phyloP scores from a whole-genome alignment of 2,888 invertebrate genomes.

The Ecdyonurus torrentis region DNA sequence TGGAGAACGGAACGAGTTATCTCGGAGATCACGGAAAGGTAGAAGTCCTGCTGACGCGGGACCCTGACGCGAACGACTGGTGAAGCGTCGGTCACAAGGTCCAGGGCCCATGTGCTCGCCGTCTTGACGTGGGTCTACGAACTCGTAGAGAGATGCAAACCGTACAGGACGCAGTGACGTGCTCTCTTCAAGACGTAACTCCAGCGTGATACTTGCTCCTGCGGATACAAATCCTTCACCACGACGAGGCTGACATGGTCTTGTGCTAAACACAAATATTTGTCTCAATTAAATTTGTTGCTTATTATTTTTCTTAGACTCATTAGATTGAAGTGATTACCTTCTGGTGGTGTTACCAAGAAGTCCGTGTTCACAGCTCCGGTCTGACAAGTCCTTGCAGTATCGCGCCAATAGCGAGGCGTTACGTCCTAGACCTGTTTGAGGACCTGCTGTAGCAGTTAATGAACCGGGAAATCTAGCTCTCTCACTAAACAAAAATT shows the following conservation, averaged over 20 bases:
- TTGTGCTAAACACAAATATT: constrained; percentile 31
- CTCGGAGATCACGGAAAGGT: constrained; percentile 9
- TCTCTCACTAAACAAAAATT: constrained; percentile 15
- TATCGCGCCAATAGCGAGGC: constrained; percentile 64
- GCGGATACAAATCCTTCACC: constrained; percentile 69
- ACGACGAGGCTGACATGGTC: constrained; percentile 54
- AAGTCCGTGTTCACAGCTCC: constrained; percentile 68
- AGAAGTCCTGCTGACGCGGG: constrained; percentile 39
- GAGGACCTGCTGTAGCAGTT: constrained; percentile 33
- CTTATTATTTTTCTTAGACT: no score
- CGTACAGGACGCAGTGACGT: constrained; percentile 67
- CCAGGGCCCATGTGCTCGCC: constrained; percentile 61
- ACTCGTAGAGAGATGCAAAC: constrained; percentile 74
- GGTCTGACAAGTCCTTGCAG: constrained; percentile 64
- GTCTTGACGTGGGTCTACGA: constrained; percentile 51
- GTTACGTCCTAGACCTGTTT: constrained; percentile 39
- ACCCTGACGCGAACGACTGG: constrained; percentile 32
- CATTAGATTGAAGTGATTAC: background rate
- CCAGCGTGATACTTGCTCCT: constrained; percentile 62
- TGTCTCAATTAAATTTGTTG: no score
- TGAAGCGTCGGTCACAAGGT: constrained; percentile 59
- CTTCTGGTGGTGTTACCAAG: constrained; percentile 32
- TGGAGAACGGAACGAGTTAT: constrained; percentile 46
- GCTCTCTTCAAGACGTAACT: constrained; percentile 61
- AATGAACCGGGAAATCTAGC: constrained; percentile 32